A percentile compares a stretch with the other conserved stretches of the same genome.
phyloP scores from a whole-genome alignment of 37 sponge, comb jelly and placozoan species.

The Lycopodina hypogea region DNA sequence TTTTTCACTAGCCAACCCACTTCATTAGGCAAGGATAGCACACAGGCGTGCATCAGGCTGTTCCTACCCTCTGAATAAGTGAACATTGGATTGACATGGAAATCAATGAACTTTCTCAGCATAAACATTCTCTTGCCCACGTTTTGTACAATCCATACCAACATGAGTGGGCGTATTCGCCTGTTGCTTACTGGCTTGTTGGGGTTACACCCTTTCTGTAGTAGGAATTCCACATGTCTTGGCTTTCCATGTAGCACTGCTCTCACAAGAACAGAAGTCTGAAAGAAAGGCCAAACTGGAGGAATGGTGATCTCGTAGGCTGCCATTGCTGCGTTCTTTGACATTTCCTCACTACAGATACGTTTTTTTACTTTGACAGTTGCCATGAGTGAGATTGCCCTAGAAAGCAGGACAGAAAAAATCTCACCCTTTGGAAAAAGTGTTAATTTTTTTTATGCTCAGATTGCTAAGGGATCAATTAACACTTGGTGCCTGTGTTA shows the following conservation, averaged over 20 bases:
- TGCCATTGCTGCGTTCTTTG: too few relatives aligned
- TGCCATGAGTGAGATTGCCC: too few relatives aligned
- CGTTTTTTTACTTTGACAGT: too few relatives aligned
- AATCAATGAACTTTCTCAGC: neutral
- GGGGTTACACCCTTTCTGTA: neutral
- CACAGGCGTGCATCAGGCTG: conserved; percentile 19
- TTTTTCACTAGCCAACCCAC: neutral
- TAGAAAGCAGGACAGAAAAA: too few relatives aligned
- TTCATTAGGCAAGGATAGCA: neutral
- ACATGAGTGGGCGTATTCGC: neutral
- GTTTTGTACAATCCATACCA: neutral
- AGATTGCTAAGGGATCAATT: too few relatives aligned
- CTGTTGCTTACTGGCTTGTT: neutral
- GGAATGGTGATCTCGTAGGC: neutral
- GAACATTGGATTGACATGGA: neutral
- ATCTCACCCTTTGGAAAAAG: too few relatives aligned
- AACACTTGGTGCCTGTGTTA: too few relatives aligned
- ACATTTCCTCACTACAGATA: too few relatives aligned
- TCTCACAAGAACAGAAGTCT: neutral
- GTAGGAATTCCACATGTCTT: neutral
- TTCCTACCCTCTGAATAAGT: neutral
- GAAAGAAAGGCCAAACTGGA: neutral
- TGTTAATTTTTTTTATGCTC: too few relatives aligned
- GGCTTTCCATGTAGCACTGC: neutral
- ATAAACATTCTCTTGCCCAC: neutral